A percentile compares a stretch with the other conserved stretches of the same genome.
phyloP scores from a whole-genome alignment of 2,113 vertebrate genomes.

The Heliornis fulica region DNA sequence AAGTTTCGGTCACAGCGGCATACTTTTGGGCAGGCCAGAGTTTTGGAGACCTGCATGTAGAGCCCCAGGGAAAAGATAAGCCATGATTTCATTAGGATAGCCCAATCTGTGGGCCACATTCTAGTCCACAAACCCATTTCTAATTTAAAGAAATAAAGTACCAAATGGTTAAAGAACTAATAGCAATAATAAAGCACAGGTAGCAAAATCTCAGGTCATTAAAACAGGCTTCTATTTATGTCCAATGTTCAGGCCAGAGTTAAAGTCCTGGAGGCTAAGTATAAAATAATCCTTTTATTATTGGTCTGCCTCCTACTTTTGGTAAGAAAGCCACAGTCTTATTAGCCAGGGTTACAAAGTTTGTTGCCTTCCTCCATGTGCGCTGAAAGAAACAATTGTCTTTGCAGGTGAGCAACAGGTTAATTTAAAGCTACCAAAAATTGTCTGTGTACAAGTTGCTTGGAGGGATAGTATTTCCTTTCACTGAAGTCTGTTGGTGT shows the following conservation, averaged over 20 bases:
- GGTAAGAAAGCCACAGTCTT: constrained; percentile 65
- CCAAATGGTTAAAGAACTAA: not conserved
- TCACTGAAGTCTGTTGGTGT: not conserved
- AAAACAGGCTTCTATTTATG: constrained; percentile 63
- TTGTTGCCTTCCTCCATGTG: constrained; percentile 79
- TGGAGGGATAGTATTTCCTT: not conserved
- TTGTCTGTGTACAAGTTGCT: not conserved
- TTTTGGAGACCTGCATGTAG: constrained; percentile 82
- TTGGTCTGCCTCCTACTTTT: constrained; percentile 67
- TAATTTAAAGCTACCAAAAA: constrained; percentile 56
- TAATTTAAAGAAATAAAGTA: constrained; percentile 70
- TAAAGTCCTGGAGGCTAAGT: constrained; percentile 19
- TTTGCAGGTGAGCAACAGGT: constrained; percentile 67
- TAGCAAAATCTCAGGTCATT: constrained; percentile 53
- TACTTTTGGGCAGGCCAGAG: constrained; percentile 85
- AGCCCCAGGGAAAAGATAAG: constrained; percentile 88
- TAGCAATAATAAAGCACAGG: constrained; percentile 43
- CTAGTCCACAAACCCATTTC: constrained; percentile 90
- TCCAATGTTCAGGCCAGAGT: constrained; percentile 44
- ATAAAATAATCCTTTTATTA: constrained; percentile 74
- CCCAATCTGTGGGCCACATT: constrained; percentile 86
- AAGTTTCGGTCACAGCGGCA: constrained; percentile 94
- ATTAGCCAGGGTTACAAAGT: constrained; percentile 75
- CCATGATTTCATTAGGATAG: constrained; percentile 86
- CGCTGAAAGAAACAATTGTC: constrained; percentile 22